Base-by-base conservation (phyloP, 2,113 vertebrate genomes). In the Salvelinus namaycush region DNA sequence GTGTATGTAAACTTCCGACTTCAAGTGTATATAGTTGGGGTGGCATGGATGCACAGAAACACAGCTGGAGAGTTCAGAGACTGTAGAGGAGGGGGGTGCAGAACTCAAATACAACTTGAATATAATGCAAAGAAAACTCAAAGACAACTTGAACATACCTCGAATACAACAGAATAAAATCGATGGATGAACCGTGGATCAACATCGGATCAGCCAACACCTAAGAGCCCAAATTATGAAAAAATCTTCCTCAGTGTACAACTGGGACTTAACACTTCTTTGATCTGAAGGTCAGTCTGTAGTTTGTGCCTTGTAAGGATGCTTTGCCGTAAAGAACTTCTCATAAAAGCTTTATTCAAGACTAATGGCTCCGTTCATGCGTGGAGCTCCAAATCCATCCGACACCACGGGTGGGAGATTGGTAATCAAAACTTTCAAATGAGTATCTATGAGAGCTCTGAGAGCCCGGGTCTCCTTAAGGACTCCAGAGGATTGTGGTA, bases 361-460 rank as follows among this genome's bases (percentile, higher is more conserved):
- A 73, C 75, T 77, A 86, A 81, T 76, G 72, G 77, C 73, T 67
- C 67, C 57, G 72, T 79, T 79, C 72, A 51, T 80, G 68, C 76
- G 78, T 27, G 72, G 34, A 78, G 27, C 72, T 66, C 39, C 54
- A 75, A 78, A 73, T 73, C 69, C 69, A 76, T 76, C 62, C 76
- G 22, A 34, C 76, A 79, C 62, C 68, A 64, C 59, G 51, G 78
- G 73, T 70, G 74, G 48, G 20, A 72, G 44, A 79, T 78, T 76
- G 74, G 65, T 73, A 80, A 84, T 87, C 77, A 83, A 81, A 81
- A 74, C 62, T 75, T 86, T 74, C 64, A 86, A 83, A 83, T 75
- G 29, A 78, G 65, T 84, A 3, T 2, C 26, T 77, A 62, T 12
- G 49, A 79, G 78, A 75, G 24, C 12, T 77, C 9, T 27, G 57